Percentiles rank a stretch among this genome's conserved stretches.
These are phyloP conservation scores for Galbula dea DNA, from an alignment of 2,113 vertebrate species.

Conservation along the genomic window DNA sequence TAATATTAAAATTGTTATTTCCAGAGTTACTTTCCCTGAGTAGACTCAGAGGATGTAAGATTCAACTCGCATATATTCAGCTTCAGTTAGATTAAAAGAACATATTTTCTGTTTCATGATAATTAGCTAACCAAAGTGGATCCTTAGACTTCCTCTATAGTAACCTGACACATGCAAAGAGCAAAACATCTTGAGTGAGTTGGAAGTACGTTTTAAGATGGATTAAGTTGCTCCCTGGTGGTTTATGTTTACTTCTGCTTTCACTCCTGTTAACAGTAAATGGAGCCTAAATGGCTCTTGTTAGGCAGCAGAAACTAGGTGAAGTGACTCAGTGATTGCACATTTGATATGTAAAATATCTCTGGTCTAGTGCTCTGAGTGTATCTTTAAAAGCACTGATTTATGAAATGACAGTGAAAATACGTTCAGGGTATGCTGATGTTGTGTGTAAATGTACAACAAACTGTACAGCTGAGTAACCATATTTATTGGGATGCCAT, in stretches of 20 bases:
- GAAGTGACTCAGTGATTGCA: slow-evolving; percentile 16
- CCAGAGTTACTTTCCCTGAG: not conserved
- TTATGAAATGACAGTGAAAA: not conserved
- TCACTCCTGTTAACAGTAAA: not conserved
- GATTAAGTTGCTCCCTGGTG: not conserved
- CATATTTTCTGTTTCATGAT: not conserved
- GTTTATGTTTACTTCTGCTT: not conserved
- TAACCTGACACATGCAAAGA: not conserved
- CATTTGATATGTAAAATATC: slow-evolving; percentile 1
- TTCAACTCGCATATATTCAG: not conserved
- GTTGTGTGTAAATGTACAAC: not conserved
- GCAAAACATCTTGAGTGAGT: not conserved
- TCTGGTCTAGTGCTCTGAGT: not conserved
- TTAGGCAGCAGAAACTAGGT: not conserved
- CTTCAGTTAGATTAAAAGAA: not conserved
- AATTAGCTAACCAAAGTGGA: not conserved
- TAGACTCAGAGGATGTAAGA: not conserved
- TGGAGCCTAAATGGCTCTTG: not conserved
- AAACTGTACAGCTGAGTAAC: not conserved
- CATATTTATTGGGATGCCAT: not conserved
- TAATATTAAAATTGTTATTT: not conserved
- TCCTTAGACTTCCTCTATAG: not conserved
- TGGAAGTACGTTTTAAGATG: not conserved
- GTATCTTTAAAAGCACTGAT: not conserved
- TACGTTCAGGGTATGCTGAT: not conserved